Percentiles rank a stretch among this genome's conserved stretches.
These are phyloP conservation scores for Bos indicus DNA, from an alignment of 2,113 vertebrate genomes.

Conservation along the genomic window DNA sequence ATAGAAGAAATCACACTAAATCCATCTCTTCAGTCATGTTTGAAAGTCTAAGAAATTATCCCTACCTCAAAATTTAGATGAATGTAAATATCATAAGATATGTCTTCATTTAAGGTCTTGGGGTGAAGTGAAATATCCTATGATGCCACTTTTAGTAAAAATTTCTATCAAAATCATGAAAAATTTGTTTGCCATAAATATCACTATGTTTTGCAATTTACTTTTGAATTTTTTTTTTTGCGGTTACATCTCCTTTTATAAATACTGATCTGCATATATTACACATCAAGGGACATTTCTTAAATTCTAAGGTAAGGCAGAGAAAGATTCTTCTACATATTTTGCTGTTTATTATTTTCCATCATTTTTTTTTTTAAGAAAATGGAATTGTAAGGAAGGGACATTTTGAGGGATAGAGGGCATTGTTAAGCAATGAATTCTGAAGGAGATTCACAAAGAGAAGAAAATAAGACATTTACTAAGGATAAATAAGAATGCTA, in stretches of 20 bases:
- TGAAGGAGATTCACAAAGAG: not conserved
- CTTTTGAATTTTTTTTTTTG: not conserved
- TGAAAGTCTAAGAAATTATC: not conserved
- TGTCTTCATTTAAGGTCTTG: not conserved
- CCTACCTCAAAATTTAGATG: not conserved
- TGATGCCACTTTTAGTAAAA: not conserved
- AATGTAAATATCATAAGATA: not conserved
- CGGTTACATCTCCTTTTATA: not conserved
- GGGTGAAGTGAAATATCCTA: not conserved
- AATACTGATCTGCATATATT: not conserved
- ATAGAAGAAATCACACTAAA: conserved; percentile 11
- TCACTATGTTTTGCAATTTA: not conserved
- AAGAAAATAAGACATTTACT: not conserved
- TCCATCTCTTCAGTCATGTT: not conserved
- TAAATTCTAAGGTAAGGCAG: not conserved
- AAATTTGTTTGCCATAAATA: not conserved
- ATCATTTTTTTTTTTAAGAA: not conserved
- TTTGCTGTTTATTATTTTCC: not conserved
- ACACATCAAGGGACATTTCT: not conserved
- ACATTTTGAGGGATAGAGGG: not conserved
- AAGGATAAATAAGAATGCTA: not conserved
- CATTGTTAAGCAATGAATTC: not conserved
- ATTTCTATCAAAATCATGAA: not conserved
- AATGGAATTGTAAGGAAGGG: not conserved
- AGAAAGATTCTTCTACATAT: not conserved